These are phyloP conservation scores for Hemiprocne comata DNA, from an alignment of 2,113 vertebrate genomes.

Conservation along the genomic window DNA sequence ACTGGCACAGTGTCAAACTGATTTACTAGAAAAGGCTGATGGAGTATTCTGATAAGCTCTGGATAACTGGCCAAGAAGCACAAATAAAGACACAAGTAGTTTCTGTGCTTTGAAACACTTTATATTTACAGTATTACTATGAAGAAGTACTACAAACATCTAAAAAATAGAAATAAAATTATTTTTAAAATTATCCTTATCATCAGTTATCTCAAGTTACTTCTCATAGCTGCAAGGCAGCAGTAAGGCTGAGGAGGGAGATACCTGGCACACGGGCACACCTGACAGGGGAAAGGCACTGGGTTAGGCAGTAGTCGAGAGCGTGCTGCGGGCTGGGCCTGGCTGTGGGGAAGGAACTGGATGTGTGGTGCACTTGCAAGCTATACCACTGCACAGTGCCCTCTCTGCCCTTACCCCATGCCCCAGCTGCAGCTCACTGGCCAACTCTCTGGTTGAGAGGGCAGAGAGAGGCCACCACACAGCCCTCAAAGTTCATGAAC, in stretches of 20 bases:
- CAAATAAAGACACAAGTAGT: not conserved
- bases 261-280: not conserved
- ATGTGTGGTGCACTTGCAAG: accelerated
- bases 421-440: not conserved
- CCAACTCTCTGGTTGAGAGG: not conserved
- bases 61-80: not conserved
- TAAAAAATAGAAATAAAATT: not conserved
- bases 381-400: not conserved
- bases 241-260: not conserved
- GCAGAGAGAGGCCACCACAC: not conserved
- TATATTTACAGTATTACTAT: not conserved
- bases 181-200: not conserved
- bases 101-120: not conserved
- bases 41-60: not conserved
- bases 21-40: not conserved
- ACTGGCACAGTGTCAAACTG: not conserved
- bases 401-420: not conserved
- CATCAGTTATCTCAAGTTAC: not conserved
- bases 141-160: not conserved
- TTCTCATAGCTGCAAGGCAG: not conserved
- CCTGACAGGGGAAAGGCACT: not conserved
- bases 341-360: not conserved
- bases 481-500: not conserved
- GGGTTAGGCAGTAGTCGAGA: accelerated
- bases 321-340: accelerated